Percentiles rank a stretch among this genome's conserved stretches.
phyloP scores from a whole-genome alignment of 2,888 invertebrate genomes.

The Unio pictorum region DNA sequence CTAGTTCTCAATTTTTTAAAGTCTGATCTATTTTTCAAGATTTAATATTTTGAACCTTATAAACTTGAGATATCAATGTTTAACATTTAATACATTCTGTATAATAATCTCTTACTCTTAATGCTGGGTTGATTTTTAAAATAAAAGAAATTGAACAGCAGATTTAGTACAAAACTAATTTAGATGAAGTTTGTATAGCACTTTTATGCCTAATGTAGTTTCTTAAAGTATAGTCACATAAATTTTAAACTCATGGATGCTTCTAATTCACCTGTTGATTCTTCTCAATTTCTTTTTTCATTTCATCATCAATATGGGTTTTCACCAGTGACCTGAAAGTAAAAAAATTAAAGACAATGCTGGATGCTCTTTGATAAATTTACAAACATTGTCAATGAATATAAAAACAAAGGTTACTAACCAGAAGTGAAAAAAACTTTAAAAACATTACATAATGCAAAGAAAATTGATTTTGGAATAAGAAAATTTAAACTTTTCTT shows the following conservation, averaged over 20 bases:
- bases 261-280: constrained; percentile 78
- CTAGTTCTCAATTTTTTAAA: too few relatives aligned
- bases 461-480: neutral
- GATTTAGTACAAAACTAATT: too few relatives aligned
- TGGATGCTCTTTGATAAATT: neutral
- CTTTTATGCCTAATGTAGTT: too few relatives aligned
- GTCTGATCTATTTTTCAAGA: too few relatives aligned
- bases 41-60: too few relatives aligned
- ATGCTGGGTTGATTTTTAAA: too few relatives aligned
- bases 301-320: constrained; percentile 77
- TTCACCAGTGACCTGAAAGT: constrained; percentile 82
- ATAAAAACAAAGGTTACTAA: constrained; percentile 11
- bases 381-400: constrained; percentile 6
- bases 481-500: too few relatives aligned
- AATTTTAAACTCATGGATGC: neutral
- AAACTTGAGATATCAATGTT: too few relatives aligned
- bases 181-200: too few relatives aligned
- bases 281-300: constrained; percentile 85
- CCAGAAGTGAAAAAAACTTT: neutral
- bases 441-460: neutral
- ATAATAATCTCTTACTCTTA: too few relatives aligned
- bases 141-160: too few relatives aligned
- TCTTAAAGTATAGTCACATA: neutral
- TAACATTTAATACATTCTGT: too few relatives aligned
- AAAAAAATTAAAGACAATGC: neutral